Base-by-base conservation (phyloP, 2,797 vertebrate species). In the Pseudocheirus occidentalis region DNA sequence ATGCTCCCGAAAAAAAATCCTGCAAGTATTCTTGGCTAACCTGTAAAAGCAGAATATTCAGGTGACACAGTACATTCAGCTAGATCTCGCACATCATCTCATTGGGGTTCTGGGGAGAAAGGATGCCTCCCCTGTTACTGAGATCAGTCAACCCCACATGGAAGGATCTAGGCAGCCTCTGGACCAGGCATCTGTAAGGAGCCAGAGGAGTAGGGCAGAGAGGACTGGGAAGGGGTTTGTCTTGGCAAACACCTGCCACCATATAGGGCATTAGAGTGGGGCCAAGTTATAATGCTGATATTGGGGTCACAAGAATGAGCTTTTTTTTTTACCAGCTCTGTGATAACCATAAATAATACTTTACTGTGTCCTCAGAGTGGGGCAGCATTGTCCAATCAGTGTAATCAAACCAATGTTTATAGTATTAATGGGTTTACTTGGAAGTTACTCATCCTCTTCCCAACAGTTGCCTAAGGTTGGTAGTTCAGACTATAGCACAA, bases 1-100 rank as follows among this genome's bases (percentile, higher is more conserved):
- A 3, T 0, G 18, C 31, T 3, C 1, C 62, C 16, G 0, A 0
- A 52, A 52, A 52, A 52, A 52, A 0, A 14, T 9, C 91, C 29
- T 91, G 57, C n/a, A 81, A 90, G 3, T 50, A 6, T n/a, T 90
- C 54, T 91, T 73, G 81, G 91, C 9, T 46, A 57, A 56, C 13
- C 90, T 66, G 7, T 89, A 55, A 54, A 29, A 55, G 52, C 1
- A 0, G 87, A 92, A 91, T 28, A 91, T 91, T 52, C 14, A 34
- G 56, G 90, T 40, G 7, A 40, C 29, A 29, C 66, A 27, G 40
- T 0, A 24, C 40, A 81, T 81, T 81, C 18, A 27, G 40, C 40
- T 24, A 4, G 21, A 40, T 46, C 7, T 40, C 9, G 0, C 21
- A 81, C 40, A 81, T 81, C 73, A 46, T 81, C n/a, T 81, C 73